Conservation (phyloP, 2,888 invertebrate genomes). For the Petrophora chlorosata region DNA sequence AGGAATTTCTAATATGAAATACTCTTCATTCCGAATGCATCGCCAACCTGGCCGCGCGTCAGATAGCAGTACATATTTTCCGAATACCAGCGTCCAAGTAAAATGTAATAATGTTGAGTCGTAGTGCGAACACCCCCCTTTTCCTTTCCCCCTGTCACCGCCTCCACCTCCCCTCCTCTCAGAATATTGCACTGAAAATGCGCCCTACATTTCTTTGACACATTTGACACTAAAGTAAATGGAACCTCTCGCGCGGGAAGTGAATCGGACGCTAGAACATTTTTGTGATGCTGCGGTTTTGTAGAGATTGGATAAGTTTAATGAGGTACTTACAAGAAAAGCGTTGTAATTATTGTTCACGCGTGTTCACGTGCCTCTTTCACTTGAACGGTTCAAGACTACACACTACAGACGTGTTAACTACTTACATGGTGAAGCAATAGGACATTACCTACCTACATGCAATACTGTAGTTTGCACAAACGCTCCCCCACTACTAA, state of each 20-base stretch:
- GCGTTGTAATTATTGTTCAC: no score
- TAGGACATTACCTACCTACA: no score
- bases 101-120: conserved; percentile 40
- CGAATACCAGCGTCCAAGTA: conserved; percentile 34
- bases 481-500: no score
- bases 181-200: conserved; percentile 41
- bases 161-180: conserved; percentile 7
- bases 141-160: not conserved
- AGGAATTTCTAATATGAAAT: conserved; percentile 34
- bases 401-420: no score
- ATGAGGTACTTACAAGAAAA: no score
- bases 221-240: conserved; percentile 39
- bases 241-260: conserved; percentile 23
- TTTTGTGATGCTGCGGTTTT: not conserved
- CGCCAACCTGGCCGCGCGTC: conserved; percentile 18
- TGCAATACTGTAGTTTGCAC: no score
- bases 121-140: conserved; percentile 24
- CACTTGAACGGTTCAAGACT: no score
- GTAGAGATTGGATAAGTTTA: not conserved
- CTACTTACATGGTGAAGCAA: no score
- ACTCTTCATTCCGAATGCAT: conserved; percentile 23
- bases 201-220: conserved; percentile 41
- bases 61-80: conserved; percentile 31
- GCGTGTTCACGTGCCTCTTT: no score
- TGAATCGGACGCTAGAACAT: conserved; percentile 28